Conservation (phyloP, 2,888 invertebrate genomes). For the Eretmocerus hayati region DNA sequence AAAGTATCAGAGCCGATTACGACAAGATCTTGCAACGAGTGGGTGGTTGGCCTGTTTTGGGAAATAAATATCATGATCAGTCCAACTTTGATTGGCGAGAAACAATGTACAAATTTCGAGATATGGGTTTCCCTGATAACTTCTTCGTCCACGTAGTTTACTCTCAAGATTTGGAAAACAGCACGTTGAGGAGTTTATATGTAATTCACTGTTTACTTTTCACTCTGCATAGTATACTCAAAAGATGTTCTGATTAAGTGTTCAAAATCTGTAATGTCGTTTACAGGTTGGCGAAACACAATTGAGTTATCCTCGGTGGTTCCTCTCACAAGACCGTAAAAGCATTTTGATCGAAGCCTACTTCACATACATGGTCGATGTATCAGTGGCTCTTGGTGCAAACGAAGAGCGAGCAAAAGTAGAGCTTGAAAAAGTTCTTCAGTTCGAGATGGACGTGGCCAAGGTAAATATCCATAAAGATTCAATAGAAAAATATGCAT, state of each 20-base stretch:
- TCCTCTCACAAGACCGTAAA: conserved; percentile 55
- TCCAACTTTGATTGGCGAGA: background rate
- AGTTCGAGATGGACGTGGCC: conserved; percentile 83
- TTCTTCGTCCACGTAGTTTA: background rate
- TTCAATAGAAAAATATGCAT: too few species aligned
- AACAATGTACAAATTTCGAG: background rate
- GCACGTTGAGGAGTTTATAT: background rate
- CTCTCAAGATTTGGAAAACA: background rate
- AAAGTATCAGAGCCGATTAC: background rate
- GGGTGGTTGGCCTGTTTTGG: background rate
- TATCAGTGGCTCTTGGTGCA: conserved; percentile 80
- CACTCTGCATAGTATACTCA: too few species aligned
- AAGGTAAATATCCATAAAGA: conserved; percentile 82
- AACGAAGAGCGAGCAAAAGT: conserved; percentile 57
- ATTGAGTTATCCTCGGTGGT: background rate
- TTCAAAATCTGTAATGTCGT: background rate
- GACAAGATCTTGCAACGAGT: background rate
- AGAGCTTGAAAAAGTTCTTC: conserved; percentile 71
- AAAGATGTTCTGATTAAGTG: too few species aligned
- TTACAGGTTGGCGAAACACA: background rate
- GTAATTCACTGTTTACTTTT: background rate
- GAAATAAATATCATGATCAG: background rate
- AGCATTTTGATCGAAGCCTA: conserved; percentile 80
- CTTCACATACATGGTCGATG: conserved; percentile 79
- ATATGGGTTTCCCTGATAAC: background rate